These are phyloP conservation scores for Lycia hirtaria DNA, from an alignment of 2,888 invertebrate species.

Conservation along the genomic window DNA sequence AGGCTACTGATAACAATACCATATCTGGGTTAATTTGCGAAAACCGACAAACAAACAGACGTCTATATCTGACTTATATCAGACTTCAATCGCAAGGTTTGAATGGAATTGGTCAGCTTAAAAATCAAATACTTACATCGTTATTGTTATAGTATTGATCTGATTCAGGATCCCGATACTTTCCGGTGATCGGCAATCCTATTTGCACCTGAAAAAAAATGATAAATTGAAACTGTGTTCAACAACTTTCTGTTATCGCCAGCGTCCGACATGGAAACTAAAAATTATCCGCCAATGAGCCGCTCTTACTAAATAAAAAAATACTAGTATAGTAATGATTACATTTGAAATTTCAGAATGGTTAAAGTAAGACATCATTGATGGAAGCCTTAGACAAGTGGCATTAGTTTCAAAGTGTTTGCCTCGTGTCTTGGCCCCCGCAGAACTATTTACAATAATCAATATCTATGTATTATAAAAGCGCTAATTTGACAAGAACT, in stretches of 20 bases:
- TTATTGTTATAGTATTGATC: constrained; percentile 96
- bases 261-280: not conserved
- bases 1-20: not conserved
- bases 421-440: no score
- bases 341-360: no score
- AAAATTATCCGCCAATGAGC: no score
- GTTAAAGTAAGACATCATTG: no score
- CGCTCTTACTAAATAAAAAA: no score
- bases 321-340: no score
- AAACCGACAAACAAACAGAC: not conserved
- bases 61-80: not conserved
- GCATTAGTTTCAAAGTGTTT: no score
- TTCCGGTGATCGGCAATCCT: constrained; percentile 94
- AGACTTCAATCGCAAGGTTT: not conserved
- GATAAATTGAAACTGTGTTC: not conserved
- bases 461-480: no score
- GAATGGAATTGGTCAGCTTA: not conserved
- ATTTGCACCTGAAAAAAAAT: constrained; percentile 88
- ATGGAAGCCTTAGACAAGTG: no score
- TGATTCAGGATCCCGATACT: constrained; percentile 95
- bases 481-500: not conserved
- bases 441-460: no score
- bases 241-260: not conserved
- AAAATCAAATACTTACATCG: constrained; percentile 86
- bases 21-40: not conserved